These are phyloP conservation scores for Bufo bufo DNA, from an alignment of 2,113 vertebrate genomes.

Conservation along the genomic window DNA sequence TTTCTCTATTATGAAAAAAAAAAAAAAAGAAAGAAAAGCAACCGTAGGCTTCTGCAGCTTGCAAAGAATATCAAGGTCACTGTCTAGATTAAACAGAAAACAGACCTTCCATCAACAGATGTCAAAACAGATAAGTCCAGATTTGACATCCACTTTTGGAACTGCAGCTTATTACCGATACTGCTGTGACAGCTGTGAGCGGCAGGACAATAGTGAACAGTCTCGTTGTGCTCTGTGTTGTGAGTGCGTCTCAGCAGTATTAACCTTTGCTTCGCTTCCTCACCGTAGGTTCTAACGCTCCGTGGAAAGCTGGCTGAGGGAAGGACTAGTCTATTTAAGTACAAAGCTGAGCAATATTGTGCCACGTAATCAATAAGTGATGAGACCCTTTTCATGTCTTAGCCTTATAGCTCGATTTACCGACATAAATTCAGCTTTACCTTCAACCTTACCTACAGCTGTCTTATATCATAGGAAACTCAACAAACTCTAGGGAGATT, in stretches of 20 bases:
- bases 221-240: constrained; percentile 63
- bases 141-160: constrained; percentile 77
- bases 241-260: constrained; percentile 61
- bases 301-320: background rate
- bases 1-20: constrained; percentile 12
- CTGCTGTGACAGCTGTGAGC: constrained; percentile 71
- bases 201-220: constrained; percentile 71
- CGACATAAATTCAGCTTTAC: background rate
- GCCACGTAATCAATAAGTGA: background rate
- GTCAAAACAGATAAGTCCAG: constrained; percentile 81
- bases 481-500: background rate
- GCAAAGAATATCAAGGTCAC: constrained; percentile 78
- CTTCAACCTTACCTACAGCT: background rate
- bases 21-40: constrained; percentile 64
- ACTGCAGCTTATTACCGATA: constrained; percentile 80
- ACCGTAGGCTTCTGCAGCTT: constrained; percentile 61
- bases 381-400: background rate
- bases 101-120: constrained; percentile 79
- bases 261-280: constrained; percentile 64
- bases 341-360: constrained; percentile 11
- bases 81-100: constrained; percentile 73
- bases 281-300: constrained; percentile 9
- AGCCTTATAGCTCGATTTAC: background rate
- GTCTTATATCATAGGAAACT: background rate
- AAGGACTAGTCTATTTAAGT: background rate